phyloP scores from a whole-genome alignment of 2,888 invertebrate species.

The Acrobeloides nanus region DNA sequence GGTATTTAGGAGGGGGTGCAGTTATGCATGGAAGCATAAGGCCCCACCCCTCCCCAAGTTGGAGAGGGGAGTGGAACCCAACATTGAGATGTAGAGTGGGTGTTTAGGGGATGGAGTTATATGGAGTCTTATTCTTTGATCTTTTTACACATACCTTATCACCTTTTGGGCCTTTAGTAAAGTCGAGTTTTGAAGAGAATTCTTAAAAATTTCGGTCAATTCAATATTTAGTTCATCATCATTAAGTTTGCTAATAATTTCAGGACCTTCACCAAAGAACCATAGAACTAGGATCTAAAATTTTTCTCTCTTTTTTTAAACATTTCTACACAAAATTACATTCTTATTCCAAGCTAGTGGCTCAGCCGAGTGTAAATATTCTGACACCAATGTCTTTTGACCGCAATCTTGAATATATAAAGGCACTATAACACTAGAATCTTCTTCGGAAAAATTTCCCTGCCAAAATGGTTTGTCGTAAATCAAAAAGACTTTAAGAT shows the following conservation, averaged over 20 bases:
- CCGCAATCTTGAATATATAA: conserved; percentile 31
- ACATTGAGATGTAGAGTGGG: too few species aligned
- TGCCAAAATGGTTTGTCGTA: conserved; percentile 43
- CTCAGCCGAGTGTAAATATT: conserved; percentile 30
- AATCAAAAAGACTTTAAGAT: conserved; percentile 40
- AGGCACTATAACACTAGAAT: conserved; percentile 33
- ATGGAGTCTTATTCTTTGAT: too few species aligned
- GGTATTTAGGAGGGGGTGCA: too few species aligned
- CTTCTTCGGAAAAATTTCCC: conserved; percentile 28
- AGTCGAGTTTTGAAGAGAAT: conserved; percentile 28
- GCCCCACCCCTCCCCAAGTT: too few species aligned
- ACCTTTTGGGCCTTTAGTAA: conserved; percentile 24
- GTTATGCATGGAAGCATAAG: too few species aligned
- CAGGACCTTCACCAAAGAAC: conserved; percentile 43
- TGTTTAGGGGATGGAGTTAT: too few species aligned
- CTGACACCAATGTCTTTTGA: conserved; percentile 18
- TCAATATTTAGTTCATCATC: conserved; percentile 30
- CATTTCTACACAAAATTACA: conserved; percentile 2
- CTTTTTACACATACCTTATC: conserved; percentile 8
- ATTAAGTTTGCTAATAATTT: conserved; percentile 31
- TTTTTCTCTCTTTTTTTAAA: conserved; percentile 10
- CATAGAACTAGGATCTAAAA: conserved; percentile 38
- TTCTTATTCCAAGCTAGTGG: conserved; percentile 31
- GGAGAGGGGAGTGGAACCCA: too few species aligned
- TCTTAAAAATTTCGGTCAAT: conserved; percentile 33